Percentiles rank a stretch among this genome's conserved stretches.
phyloP scores from a whole-genome alignment of 2,113 vertebrate species.

The Pseudorhombus dupliciocellatus region DNA sequence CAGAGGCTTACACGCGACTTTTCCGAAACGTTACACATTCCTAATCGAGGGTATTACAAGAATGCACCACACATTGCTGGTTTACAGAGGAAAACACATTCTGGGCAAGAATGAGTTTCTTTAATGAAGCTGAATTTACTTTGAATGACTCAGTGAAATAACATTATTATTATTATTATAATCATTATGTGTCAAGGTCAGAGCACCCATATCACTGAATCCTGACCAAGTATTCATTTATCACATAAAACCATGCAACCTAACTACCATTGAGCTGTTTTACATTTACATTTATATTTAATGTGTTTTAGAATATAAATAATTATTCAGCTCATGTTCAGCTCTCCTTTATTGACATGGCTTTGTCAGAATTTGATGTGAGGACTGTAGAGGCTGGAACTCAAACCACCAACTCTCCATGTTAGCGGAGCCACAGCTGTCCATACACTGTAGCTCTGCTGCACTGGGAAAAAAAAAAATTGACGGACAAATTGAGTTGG shows the following conservation, averaged over 20 bases:
- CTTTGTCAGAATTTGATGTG: neutral
- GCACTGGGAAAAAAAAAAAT: too few relatives aligned
- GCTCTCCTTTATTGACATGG: neutral
- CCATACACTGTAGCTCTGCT: neutral
- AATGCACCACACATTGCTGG: slow-evolving; percentile 35
- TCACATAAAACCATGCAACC: neutral
- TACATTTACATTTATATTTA: neutral
- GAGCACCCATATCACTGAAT: neutral
- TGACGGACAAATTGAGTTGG: too few relatives aligned
- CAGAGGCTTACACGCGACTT: slow-evolving; percentile 37
- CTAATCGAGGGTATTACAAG: slow-evolving; percentile 41
- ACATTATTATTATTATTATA: neutral
- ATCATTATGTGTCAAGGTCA: neutral
- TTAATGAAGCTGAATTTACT: slow-evolving; percentile 11
- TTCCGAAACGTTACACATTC: slow-evolving; percentile 45
- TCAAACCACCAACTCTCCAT: too few relatives aligned
- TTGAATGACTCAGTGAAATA: slow-evolving; percentile 14
- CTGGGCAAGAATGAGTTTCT: slow-evolving; percentile 14
- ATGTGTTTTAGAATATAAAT: neutral
- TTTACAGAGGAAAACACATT: slow-evolving; percentile 30
- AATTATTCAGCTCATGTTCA: neutral
- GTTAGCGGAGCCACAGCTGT: too few relatives aligned
- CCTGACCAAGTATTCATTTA: neutral
- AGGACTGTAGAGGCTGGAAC: too few relatives aligned
- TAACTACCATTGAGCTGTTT: neutral